A percentile compares a stretch with the other conserved stretches of the same genome.
Evolutionary conservation across 2,888 invertebrate genomes (phyloP).

Genomic region (Metopia argyrocephala): DNA sequence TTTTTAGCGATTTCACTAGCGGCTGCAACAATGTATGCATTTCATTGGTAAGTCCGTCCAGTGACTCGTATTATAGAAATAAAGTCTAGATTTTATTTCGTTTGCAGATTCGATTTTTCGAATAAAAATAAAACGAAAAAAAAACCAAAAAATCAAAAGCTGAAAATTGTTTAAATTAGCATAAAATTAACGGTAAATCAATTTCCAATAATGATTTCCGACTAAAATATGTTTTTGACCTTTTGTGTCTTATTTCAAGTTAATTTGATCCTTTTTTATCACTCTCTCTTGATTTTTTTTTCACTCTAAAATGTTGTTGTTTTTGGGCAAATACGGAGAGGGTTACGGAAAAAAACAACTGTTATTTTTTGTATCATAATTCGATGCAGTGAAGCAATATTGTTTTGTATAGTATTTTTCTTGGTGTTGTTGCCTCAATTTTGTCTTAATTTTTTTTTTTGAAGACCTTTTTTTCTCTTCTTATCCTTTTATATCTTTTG

Average conservation of each 20-base stretch:
- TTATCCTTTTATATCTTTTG: slow-evolving; percentile 48
- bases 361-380: slow-evolving; percentile 61
- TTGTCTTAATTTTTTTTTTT: slow-evolving; percentile 33
- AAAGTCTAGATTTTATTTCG: too few relatives aligned
- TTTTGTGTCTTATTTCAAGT: slow-evolving; percentile 63
- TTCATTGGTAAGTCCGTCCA: too few relatives aligned
- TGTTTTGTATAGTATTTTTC: background rate
- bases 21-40: too few relatives aligned
- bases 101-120: background rate
- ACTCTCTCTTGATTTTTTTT: background rate
- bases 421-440: background rate
- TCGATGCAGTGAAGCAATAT: slow-evolving; percentile 50
- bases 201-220: slow-evolving; percentile 59
- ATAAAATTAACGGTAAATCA: slow-evolving; percentile 62
- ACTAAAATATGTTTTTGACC: slow-evolving; percentile 63
- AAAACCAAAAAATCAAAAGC: too few relatives aligned
- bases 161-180: slow-evolving; percentile 52
- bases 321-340: slow-evolving; percentile 3
- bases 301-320: background rate
- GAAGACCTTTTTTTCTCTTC: slow-evolving; percentile 19
- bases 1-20: too few relatives aligned
- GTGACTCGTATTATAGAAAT: too few relatives aligned
- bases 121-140: slow-evolving; percentile 49
- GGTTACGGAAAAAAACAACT: slow-evolving; percentile 49
- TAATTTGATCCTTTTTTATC: slow-evolving; percentile 61